Percentiles rank a stretch among this genome's conserved stretches.
Evolutionary conservation across 2,888 invertebrate genomes (phyloP).

Genomic region (Polylopha cassiicola): DNA sequence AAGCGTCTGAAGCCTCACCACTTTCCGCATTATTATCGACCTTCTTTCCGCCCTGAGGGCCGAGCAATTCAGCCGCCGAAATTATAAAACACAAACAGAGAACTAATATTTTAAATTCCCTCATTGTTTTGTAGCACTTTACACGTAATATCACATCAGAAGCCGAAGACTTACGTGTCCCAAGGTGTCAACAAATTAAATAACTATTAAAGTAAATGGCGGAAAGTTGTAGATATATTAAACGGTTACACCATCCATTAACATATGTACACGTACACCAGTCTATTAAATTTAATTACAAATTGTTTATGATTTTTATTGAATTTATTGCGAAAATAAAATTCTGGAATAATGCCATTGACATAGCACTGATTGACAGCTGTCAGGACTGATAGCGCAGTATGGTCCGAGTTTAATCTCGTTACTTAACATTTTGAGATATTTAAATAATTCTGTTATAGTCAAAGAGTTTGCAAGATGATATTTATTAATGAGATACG

Average conservation of each 20-base stretch:
- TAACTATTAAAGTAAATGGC: too few relatives aligned
- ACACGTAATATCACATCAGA: neutral
- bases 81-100: constrained; percentile 49
- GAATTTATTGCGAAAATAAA: constrained; percentile 20
- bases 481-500: too few relatives aligned
- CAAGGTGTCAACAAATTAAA: constrained; percentile 28
- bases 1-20: too few relatives aligned
- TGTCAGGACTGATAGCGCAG: too few relatives aligned
- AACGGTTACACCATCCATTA: constrained; percentile 26
- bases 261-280: constrained; percentile 33
- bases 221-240: constrained; percentile 19
- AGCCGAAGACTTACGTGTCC: constrained; percentile 60
- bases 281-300: constrained; percentile 24
- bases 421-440: too few relatives aligned
- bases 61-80: constrained; percentile 51
- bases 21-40: constrained; percentile 20
- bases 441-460: too few relatives aligned
- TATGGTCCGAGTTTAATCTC: too few relatives aligned
- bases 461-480: too few relatives aligned
- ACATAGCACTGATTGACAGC: constrained; percentile 13
- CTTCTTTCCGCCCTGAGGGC: constrained; percentile 49
- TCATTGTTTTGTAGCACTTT: constrained; percentile 47
- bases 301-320: constrained; percentile 16
- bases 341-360: constrained; percentile 14
- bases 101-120: constrained; percentile 40